Conservation (phyloP, 2,888 invertebrate genomes). For the Cosmorhoe ocellata region DNA sequence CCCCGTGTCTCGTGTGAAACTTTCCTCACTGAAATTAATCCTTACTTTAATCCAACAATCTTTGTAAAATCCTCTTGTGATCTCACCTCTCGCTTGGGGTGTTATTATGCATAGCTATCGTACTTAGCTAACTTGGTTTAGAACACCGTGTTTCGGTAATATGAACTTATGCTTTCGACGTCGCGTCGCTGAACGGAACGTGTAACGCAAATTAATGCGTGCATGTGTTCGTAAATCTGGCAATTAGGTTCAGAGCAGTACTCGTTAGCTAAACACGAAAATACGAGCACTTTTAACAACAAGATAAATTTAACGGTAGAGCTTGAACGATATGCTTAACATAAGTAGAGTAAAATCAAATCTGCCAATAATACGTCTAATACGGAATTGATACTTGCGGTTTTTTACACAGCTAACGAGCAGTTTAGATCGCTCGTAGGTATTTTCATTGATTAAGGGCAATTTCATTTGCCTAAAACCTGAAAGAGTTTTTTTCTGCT, state of each 20-base stretch:
- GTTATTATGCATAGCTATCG: conserved; percentile 29
- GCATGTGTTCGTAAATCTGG: conserved; percentile 37
- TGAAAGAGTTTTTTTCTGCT: no score
- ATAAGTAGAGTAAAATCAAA: no score
- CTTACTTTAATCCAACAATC: conserved; percentile 55
- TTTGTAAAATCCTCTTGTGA: conserved; percentile 53
- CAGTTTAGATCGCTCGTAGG: no score
- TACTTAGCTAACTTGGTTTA: conserved; percentile 20
- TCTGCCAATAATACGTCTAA: no score
- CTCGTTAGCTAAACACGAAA: conserved; percentile 44
- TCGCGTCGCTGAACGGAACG: conserved; percentile 28
- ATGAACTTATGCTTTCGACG: conserved; percentile 27
- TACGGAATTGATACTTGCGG: no score
- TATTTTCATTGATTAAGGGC: no score
- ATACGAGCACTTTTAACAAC: conserved; percentile 45
- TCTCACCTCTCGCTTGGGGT: conserved; percentile 36
- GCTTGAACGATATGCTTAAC: no score
- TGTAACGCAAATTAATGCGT: conserved; percentile 36
- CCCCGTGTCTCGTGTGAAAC: conserved; percentile 62
- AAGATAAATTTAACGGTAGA: conserved; percentile 37
- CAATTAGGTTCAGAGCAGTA: conserved; percentile 37
- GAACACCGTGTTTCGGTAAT: conserved; percentile 20
- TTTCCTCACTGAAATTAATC: conserved; percentile 68
- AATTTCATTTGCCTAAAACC: background rate
- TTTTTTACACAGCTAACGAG: no score